Evolutionary conservation across 1,140 invertebrate genomes (phyloP), one percentile per base, ranked within the genome.

Genomic region (Helicoverpa zea): DNA sequence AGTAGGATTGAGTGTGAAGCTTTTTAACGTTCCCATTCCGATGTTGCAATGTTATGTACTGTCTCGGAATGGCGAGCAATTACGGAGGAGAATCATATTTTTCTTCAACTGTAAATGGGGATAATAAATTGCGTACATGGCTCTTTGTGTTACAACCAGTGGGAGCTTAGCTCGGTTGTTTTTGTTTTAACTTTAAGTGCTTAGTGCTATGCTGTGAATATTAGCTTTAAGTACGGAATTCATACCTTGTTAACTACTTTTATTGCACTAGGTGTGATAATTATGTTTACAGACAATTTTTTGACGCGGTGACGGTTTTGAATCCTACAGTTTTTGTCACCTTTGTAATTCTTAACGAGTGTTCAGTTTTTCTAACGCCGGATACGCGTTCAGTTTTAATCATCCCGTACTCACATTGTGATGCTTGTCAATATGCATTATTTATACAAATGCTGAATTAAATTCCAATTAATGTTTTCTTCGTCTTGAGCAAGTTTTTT

Each of bases 11-110:
- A 61, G 74, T 76, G 74, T 76, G 58, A 76, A 76, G 58, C 43
- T 59, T 59, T 61, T 76, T 63, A 76, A 75, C 56, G 58, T 61
- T 61, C 43, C 73, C 73, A 76, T 76, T 61, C 73, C 73, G 14
- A 76, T 63, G 58, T 59, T 59, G 58, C 73, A 61, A 29, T 63
- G 73, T 76, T 18, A 51, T 43, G 13, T 75, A 47, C 18, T 52
- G 54, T 16, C 54, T 59, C 30, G 72, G 54, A 74, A 74, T 74
- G 72, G 54, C 23, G 63, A 52, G 43, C 74, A 76, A 76, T 63
- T 76, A 76, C 47, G 74, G 47, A 12, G n/a, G 23, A 56, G 74
- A 76, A 51, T 76, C 56, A 63, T 76, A 63, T 63, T 61, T 61
- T 63, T 52, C 58, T 76, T 29, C 30, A 49, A 35, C 58, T 63